Base-by-base conservation (phyloP, 2,888 invertebrate species). In the Diplolepis rosae region DNA sequence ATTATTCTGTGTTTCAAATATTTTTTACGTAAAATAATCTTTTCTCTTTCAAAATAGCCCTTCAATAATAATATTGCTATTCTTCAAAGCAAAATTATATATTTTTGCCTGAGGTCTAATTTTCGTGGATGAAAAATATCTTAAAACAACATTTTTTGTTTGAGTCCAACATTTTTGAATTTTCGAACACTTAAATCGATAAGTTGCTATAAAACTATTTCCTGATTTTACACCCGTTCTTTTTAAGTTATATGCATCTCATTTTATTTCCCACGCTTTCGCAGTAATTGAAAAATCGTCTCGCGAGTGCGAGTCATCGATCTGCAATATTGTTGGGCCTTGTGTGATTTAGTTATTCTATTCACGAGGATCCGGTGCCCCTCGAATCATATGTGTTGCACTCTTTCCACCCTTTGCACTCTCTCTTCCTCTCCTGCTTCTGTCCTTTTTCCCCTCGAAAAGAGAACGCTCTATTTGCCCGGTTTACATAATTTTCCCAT, bases 401-500 rank as follows among this genome's bases (percentile, higher is more conserved):
- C 56, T 61, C n/a, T 61, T 61, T 61, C 56, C n/a, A 61, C 56
- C 35, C 56, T 61, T 61, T 61, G 35, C 22, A 39, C 5, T 39
- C 61, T 24, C 22, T 61, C 24, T 35, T n/a, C 4, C 24, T 61
- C 35, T 35, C 35, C 9, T 7, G 13, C 56, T 61, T n/a, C 13
- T 39, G 15, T 48, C 48, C 22, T 35, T 39, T 61, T n/a, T 6
- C 39, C 61, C 24, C 39, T 39, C 39, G 35, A 39, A 35, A 61
- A 13, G 35, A 39, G 35, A 2, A 54, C 15, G 30, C 35, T 56
- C 18, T 9, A 61, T 61, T 61, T 24, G 35, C 6, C 35, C 45
- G 48, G 66, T 66, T 66, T 69, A 61, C 61, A 61, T 35, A 69
- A 69, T 77, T 75, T 77, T 77, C 77, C 73, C 73, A 73, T 77